Conservation (phyloP, 2,888 invertebrate species). For the Cryptocephalus moraei region DNA sequence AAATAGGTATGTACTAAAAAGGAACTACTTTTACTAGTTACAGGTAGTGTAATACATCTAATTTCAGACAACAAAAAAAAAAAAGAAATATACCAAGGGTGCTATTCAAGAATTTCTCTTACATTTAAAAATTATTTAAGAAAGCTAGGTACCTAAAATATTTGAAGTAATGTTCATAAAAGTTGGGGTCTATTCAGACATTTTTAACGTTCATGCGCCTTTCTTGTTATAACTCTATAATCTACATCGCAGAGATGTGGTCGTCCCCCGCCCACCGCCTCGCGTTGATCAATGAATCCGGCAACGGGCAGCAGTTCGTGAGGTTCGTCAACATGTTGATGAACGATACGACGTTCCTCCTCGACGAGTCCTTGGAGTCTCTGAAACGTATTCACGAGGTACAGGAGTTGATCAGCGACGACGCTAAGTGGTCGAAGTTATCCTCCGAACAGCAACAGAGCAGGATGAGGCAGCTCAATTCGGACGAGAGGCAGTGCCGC, state of each 20-base stretch:
- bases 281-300: slow-evolving; percentile 85
- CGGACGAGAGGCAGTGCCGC: slow-evolving; percentile 79
- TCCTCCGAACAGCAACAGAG: slow-evolving; percentile 61
- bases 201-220: too few relatives aligned
- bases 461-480: slow-evolving; percentile 65
- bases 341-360: slow-evolving; percentile 94
- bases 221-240: too few relatives aligned
- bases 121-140: too few relatives aligned
- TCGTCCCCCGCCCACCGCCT: slow-evolving; percentile 76
- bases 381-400: slow-evolving; percentile 80
- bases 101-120: too few relatives aligned
- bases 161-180: too few relatives aligned
- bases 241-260: slow-evolving; percentile 62
- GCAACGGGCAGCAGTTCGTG: slow-evolving; percentile 85
- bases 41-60: too few relatives aligned
- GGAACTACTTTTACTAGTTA: too few relatives aligned
- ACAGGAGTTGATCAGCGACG: slow-evolving; percentile 72
- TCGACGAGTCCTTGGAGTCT: slow-evolving; percentile 92
- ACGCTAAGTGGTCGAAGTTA: slow-evolving; percentile 55
- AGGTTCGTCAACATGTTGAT: slow-evolving; percentile 96
- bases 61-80: too few relatives aligned
- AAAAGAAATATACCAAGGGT: too few relatives aligned
- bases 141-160: too few relatives aligned
- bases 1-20: too few relatives aligned
- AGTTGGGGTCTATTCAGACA: too few relatives aligned